phyloP scores from a whole-genome alignment of 2,113 vertebrate species.

The Ptilonorhynchus violaceus region DNA sequence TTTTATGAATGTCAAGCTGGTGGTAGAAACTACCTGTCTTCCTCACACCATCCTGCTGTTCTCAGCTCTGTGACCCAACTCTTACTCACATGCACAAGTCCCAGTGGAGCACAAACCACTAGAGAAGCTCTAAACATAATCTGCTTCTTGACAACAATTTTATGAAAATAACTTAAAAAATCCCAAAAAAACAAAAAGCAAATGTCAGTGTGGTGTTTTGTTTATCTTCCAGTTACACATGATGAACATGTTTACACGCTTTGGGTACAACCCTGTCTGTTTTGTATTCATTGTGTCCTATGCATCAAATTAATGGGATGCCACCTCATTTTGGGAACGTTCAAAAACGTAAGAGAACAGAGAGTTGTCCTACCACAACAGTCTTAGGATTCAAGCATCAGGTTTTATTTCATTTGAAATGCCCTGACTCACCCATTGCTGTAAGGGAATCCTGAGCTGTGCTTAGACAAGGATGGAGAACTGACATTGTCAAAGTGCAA shows the following conservation, averaged over 20 bases:
- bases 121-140: not conserved
- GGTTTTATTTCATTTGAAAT: not conserved
- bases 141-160: not conserved
- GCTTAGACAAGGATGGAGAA: not conserved
- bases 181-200: not conserved
- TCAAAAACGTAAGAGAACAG: not conserved
- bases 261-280: not conserved
- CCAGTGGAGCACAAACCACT: not conserved
- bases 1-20: not conserved
- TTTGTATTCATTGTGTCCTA: not conserved
- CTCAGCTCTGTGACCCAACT: not conserved
- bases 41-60: not conserved
- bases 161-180: not conserved
- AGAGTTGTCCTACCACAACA: not conserved
- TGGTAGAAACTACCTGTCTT: not conserved
- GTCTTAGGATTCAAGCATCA: not conserved
- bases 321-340: not conserved
- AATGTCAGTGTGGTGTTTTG: not conserved
- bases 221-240: not conserved
- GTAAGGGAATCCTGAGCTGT: not conserved
- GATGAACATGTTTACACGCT: not conserved
- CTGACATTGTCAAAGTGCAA: rapidly evolving
- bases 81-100: not conserved
- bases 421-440: not conserved
- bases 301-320: not conserved